Base-by-base conservation (phyloP, 2,113 vertebrate species). In the Platichthys stellatus region DNA sequence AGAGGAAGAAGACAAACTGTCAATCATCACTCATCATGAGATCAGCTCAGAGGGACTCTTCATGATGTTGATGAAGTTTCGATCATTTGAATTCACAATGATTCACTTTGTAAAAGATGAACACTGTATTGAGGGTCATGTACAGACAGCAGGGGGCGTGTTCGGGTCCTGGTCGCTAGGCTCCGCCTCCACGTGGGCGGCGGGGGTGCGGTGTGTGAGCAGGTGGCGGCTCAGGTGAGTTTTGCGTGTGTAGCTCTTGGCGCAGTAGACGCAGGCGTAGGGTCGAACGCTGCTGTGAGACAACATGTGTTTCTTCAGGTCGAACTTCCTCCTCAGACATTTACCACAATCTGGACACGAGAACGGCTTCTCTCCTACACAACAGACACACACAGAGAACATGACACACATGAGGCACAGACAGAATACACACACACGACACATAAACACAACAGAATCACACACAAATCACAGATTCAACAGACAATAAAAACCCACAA, bases 181-280 rank as follows among this genome's bases (percentile, higher is more conserved):
- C 26, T 7, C 47, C 24, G 0, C 54, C 76, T 1, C 68, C 53
- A 72, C 6, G 17, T 51, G 47, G 15, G 45, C 51, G 0, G 63
- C 2, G 20, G n/a, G 12, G 0, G 69, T 1, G 40, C 47, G 1
- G 76, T 94, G 93, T 0, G 80, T 93, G 73, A 92, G 84, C 80
- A 91, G 84, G 84, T 94, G 94, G 68, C 91, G 84, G 70, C 76
- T 92, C 45, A 94, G 89, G 85, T 94, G 93, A 2, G 91, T 93
- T 59, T 87, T 90, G 17, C 93, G 87, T 4, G 92, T 94, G 89
- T 93, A 94, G 80, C 90, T 92, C 85, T 94, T 94, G 8, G 86
- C 68, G 60, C 94, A 94, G 63, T 65, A 71, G 4, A 53, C 15
- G 47, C 94, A 94, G 68, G 79, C 83, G 67, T 86, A 90, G 0